Evolutionary conservation across 2,888 invertebrate species (phyloP), one percentile per base, ranked within the genome.

Genomic region (Cryptophagus acutangulus): DNA sequence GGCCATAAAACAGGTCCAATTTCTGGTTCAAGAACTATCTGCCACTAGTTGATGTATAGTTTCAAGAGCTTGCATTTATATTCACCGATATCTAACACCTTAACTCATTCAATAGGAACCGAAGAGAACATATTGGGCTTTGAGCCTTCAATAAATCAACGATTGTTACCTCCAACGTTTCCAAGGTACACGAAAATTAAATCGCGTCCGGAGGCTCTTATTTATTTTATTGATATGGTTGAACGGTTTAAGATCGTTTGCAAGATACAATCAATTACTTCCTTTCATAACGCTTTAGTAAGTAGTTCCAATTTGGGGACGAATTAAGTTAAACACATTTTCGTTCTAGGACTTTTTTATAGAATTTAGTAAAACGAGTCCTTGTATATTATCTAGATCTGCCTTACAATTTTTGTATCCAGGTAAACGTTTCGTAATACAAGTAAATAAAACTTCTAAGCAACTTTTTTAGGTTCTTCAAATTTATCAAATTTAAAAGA

Each of bases 81-180:
- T n/a, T n/a, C n/a, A n/a, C n/a, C n/a, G n/a, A n/a, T n/a, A n/a
- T n/a, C n/a, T n/a, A n/a, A n/a, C n/a, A n/a, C n/a, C n/a, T n/a
- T n/a, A n/a, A n/a, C n/a, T n/a, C n/a, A n/a, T n/a, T n/a, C n/a
- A n/a, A n/a, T n/a, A n/a, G n/a, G n/a, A n/a, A n/a, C 9, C 3
- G 16, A 15, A 5, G 84, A 84, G 4, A 82, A 82, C 63, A 80
- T 85, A n/a, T 82, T 90, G 77, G 96, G 96, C 1, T 97, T 97
- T 71, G 94, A 96, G 62, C 93, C 95, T 2, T 82, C 93, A 69
- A 87, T 95, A 30, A 97, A 97, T 73, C 95, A 95, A 70, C 80
- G 94, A 29, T 75, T 95, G 35, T 74, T 97, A 39, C 97, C 97
- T n/a, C 95, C 97, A 0, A 95, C 97, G 12, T 99, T 97, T 74